Evolutionary conservation across 2,797 vertebrate genomes (phyloP), one percentile per base, ranked within the genome.

Genomic region (Anabacerthia variegaticeps): DNA sequence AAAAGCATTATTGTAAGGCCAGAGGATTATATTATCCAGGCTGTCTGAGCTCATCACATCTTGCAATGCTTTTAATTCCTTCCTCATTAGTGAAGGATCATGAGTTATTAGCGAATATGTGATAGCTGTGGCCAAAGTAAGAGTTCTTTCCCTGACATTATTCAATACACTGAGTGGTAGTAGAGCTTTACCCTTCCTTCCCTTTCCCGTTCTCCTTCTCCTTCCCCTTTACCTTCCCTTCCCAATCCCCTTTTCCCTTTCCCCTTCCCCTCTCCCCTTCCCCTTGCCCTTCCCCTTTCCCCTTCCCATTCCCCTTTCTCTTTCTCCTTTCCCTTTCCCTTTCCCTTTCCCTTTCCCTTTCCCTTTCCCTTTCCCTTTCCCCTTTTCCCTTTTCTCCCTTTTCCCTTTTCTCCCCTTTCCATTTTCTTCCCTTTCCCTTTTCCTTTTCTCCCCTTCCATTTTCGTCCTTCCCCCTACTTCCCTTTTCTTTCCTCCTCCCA

Each of bases 1-100:
- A 88, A 89, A 23, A 76, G 26, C 67, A 59, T 77, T 66, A 74
- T 20, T 84, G 56, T 37, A 79, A 79, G 36, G 56, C 51, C 46
- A 51, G 36, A 46, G 77, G 52, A 95, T 94, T 94, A 61, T 79
- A 36, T 82, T 89, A 56, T 81, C 56, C 66, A 88, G 75, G 79
- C 75, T 89, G 58, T 87, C 71, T 80, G 83, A 94, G 78, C 56
- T 80, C 28, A 67, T 83, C 75, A 51, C 22, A 5, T 83, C 82
- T 71, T 92, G 30, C 56, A 66, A 9, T 54, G 83, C 59, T 92
- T 96, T 74, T 81, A 95, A 90, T 85, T 89, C 56, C 41, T 85
- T 95, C 62, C 84, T 96, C 54, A 61, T 86, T 89, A 76, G 55
- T 41, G 71, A 72, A 78, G 76, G 54, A 91, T 78, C 54, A 48